Base-by-base conservation (phyloP, 2,888 invertebrate species). In the Stenichneumon culpator region DNA sequence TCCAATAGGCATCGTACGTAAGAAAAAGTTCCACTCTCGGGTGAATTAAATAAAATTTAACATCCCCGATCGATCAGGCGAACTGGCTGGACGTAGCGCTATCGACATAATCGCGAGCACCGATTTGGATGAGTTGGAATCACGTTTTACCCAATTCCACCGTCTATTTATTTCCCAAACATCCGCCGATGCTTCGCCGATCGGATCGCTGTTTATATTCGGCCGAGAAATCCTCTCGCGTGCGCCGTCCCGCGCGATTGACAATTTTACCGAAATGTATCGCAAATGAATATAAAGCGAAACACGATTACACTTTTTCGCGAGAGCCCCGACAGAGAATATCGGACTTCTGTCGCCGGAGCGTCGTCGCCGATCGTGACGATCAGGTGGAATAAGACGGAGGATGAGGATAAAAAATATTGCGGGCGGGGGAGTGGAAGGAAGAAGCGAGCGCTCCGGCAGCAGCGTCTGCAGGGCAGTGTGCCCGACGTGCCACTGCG, bases 401-500 rank as follows among this genome's bases (percentile, higher is more conserved):
- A 25, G 36, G 65, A 52, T 54, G 1, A 25, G 75, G n/a, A 32
- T 50, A 22, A 63, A 67, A 16, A n/a, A 67, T n/a, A 36, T 63
- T 65, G 16, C 50, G 28, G 81, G 25, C 65, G 47, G 73, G 70
- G 14, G 54, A 63, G 73, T 74, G 63, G 16, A 9, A 44, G 77
- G 68, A 32, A 75, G 68, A 57, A 81, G 74, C 28, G 60, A 57
- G 78, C 74, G 81, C 68, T 79, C 73, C 69, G 74, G 69, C 63
- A 72, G 81, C 74, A 79, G 81, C 86, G 79, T 80, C 81, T 72
- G 81, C 84, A 82, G 84, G 84, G 79, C 75, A 79, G 79, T 75
- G 70, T 67, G 75, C 86, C 86, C 87, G 81, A 86, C 79, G 86
- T 86, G 87, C 86, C 86, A 90, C 90, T 90, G 89, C 87, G 86